Evolutionary conservation across 2,113 vertebrate genomes (phyloP), one percentile per base, ranked within the genome.

Genomic region (Stegastes partitus): DNA sequence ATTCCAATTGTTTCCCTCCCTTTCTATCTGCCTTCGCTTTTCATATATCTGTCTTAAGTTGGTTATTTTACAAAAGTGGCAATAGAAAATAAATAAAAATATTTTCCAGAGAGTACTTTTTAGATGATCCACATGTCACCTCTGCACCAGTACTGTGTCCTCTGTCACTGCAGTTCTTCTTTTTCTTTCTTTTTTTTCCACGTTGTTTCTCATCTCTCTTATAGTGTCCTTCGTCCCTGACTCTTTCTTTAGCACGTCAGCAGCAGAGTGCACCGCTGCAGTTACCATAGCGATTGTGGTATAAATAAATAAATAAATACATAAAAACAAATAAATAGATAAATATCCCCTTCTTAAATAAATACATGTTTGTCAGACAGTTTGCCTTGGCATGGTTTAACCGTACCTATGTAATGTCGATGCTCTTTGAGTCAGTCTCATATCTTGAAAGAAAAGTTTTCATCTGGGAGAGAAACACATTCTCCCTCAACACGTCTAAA

Each of bases 271-370:
- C 80, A 75, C 53, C 74, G 31, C 53, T 68, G 28, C 67, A 74
- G 72, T 73, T 59, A 26, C 42, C 70, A 79, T 47, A 47, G 53
- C 65, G 37, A 81, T 68, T 58, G 70, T 68, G 57, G 78, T 73
- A 55, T 91, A 92, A 93, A 94, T 92, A 89, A 92, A 94, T 93
- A 93, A 90, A 92, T 92, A 91, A 93, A 94, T 94, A 93, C 85
- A 90, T 93, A 93, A 44, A 93, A 93, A 93, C 74, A 86, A 95
- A 95, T 95, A 95, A 94, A 95, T 95, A 94, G 85, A 94, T 94
- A 93, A 93, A 93, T 94, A 94, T 78, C 62, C 78, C 80, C 70
- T 45, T 76, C 58, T 87, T 87, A 83, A 88, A 94, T 93, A 95
- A 91, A 93, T 93, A 94, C 70, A 76, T 55, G 69, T 90, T 83